phyloP scores from a whole-genome alignment of 2,888 invertebrate genomes.

The Patella pellucida region DNA sequence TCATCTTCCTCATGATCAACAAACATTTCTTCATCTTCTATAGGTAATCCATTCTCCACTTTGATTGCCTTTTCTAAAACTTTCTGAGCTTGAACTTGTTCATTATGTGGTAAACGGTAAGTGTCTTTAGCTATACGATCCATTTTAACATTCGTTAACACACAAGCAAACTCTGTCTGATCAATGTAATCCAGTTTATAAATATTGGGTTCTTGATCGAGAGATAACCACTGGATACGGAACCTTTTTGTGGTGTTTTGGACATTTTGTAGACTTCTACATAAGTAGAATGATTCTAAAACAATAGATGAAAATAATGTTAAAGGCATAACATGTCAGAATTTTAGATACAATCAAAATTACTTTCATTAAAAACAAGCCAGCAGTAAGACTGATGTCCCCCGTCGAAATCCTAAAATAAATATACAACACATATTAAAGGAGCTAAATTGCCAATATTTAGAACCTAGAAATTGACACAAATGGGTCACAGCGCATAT shows the following conservation, averaged over 20 bases:
- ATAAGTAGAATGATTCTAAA: constrained; percentile 75
- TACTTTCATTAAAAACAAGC: background rate
- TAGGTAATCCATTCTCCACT: constrained; percentile 55
- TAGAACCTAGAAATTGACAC: too few relatives aligned
- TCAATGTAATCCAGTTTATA: constrained; percentile 93
- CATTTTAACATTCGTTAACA: constrained; percentile 84
- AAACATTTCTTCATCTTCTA: constrained; percentile 40
- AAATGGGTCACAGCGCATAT: too few relatives aligned
- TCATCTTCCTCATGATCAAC: constrained; percentile 32
- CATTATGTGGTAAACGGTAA: constrained; percentile 80
- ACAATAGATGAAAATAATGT: constrained; percentile 13
- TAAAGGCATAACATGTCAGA: background rate
- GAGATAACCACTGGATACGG: constrained; percentile 86
- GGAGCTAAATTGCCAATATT: too few relatives aligned
- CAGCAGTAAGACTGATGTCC: too few relatives aligned
- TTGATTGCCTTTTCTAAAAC: constrained; percentile 86
- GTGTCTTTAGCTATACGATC: constrained; percentile 81
- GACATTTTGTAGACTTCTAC: constrained; percentile 91
- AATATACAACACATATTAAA: too few relatives aligned
- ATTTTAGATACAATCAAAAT: background rate
- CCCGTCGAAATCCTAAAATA: too few relatives aligned
- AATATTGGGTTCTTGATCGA: constrained; percentile 72
- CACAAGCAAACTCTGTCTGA: constrained; percentile 74
- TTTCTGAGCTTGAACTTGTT: constrained; percentile 83
- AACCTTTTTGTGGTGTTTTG: constrained; percentile 88